Conservation (phyloP, 2,113 vertebrate genomes). For the Bos taurus region ARS-UCD2.0 NC_037349.1:58418001-58418500, state of each 20-base stretch:
- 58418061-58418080: not conserved
- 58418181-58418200: no score
- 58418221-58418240: fast-evolving
- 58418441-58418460: not conserved
- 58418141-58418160: no score
- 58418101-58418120: not conserved
- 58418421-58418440: not conserved
- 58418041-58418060: not conserved
- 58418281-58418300: not conserved
- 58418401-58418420: not conserved
- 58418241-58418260: not conserved
- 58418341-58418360: not conserved
- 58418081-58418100: not conserved
- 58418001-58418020: not conserved
- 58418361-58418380: fast-evolving
- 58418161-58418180: not conserved
- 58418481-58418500: not conserved
- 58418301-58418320: not conserved
- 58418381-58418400: not conserved
- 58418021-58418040: not conserved
- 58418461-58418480: not conserved
- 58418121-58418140: not conserved
- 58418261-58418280: no score
- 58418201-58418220: not conserved
- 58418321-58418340: not conserved